These are phyloP conservation scores for Eumerus sabulonum DNA, from an alignment of 2,888 invertebrate species.

Conservation along the genomic window DNA sequence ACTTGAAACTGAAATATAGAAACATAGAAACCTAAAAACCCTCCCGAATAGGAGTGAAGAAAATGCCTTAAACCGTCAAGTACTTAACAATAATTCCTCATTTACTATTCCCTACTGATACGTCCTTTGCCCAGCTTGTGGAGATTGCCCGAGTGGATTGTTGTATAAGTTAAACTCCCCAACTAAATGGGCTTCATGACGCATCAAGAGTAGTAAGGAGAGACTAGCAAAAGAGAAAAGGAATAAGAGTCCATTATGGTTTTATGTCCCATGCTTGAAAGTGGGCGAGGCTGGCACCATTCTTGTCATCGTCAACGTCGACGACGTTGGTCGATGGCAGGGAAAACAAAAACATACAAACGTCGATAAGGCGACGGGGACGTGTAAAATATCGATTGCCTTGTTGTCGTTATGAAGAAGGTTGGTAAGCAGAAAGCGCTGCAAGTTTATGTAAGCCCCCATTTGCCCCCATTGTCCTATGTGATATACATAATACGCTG, in stretches of 20 bases:
- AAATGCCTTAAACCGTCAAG: conserved; percentile 31
- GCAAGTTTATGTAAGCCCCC: conserved; percentile 28
- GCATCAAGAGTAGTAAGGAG: neutral
- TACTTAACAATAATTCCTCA: conserved; percentile 45
- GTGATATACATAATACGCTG: conserved; percentile 5
- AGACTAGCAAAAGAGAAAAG: neutral
- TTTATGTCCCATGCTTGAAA: conserved; percentile 35
- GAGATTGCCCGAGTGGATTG: too few species aligned
- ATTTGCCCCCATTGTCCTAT: conserved; percentile 13
- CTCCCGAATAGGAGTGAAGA: conserved; percentile 7
- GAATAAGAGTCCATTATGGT: conserved; percentile 43
- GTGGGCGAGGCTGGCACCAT: too few species aligned
- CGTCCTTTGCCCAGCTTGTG: neutral
- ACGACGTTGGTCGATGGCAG: conserved; percentile 5
- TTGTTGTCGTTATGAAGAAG: neutral
- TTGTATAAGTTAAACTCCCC: too few species aligned
- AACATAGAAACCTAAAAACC: conserved; percentile 2
- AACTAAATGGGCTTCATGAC: neutral
- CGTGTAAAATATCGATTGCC: conserved; percentile 52
- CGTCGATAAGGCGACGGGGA: neutral
- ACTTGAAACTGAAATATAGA: conserved; percentile 29
- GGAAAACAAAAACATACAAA: neutral
- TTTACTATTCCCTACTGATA: conserved; percentile 11
- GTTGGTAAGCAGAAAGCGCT: neutral
- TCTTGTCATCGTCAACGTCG: neutral